phyloP scores from a whole-genome alignment of 1,140 invertebrate genomes.

The Elysia chlorotica region DNA sequence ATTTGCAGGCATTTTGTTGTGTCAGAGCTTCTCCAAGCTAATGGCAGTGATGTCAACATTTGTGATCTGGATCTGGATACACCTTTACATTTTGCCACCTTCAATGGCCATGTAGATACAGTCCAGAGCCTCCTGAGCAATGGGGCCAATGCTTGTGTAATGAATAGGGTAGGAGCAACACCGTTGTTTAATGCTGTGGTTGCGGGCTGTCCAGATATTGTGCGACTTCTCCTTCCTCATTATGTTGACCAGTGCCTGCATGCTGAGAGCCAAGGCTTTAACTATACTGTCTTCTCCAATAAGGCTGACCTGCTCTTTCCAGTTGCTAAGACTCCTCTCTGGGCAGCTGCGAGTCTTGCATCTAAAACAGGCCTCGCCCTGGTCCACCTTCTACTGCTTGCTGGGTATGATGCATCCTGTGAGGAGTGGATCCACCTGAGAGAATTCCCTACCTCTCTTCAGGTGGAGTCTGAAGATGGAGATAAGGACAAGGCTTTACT shows the following conservation, averaged over 20 bases:
- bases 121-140: conserved; percentile 35
- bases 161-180: conserved; percentile 36
- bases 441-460: conserved; percentile 20
- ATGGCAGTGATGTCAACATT: conserved; percentile 50
- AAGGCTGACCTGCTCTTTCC: conserved; percentile 33
- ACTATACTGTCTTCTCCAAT: conserved; percentile 39
- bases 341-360: conserved; percentile 36
- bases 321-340: conserved; percentile 35
- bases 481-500: conserved; percentile 16
- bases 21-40: conserved; percentile 28
- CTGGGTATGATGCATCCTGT: conserved; percentile 40
- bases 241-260: conserved; percentile 42
- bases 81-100: conserved; percentile 48
- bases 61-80: conserved; percentile 50
- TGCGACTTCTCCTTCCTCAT: conserved; percentile 39
- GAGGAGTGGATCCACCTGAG: conserved; percentile 41
- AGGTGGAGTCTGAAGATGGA: too few species aligned
- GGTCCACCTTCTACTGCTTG: conserved; percentile 31
- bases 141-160: conserved; percentile 46
- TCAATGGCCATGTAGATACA: conserved; percentile 39
- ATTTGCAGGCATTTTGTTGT: conserved; percentile 34
- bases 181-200: conserved; percentile 55
- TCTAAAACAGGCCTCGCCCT: conserved; percentile 33
- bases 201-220: conserved; percentile 28
- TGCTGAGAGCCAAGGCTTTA: conserved; percentile 34